A percentile compares a stretch with the other conserved stretches of the same genome.
Evolutionary conservation across 2,888 invertebrate species (phyloP).

Genomic region (Tanypteryx hageni): DNA sequence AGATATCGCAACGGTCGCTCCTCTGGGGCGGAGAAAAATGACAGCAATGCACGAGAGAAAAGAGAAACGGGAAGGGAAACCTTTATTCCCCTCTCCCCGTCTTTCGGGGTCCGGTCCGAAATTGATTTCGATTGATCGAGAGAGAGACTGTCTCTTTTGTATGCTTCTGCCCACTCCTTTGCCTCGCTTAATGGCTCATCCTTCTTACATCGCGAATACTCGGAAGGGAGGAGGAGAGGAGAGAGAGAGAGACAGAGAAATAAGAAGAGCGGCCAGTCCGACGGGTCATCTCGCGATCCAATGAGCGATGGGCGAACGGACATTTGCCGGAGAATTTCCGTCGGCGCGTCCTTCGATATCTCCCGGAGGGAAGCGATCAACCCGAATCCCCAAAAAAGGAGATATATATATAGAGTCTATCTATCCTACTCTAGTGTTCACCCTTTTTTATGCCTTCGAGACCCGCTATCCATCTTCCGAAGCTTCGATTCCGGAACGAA

Average conservation of each 20-base stretch:
- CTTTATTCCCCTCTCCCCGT: neutral
- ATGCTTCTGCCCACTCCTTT: neutral
- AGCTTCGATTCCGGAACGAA: no score
- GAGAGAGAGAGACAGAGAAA: neutral
- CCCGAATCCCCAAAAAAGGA: no score
- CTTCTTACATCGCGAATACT: neutral
- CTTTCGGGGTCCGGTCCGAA: neutral
- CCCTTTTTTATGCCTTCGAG: no score
- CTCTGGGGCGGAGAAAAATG: neutral
- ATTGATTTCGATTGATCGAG: conserved; percentile 44
- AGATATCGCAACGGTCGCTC: neutral
- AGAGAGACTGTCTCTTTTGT: neutral
- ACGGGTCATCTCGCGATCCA: neutral
- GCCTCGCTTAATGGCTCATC: neutral
- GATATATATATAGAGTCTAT: no score
- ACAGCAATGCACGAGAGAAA: conserved; percentile 2
- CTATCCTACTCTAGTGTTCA: no score
- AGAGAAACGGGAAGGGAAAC: no score
- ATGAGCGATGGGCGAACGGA: neutral
- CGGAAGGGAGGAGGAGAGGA: conserved; percentile 14
- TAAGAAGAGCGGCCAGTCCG: neutral
- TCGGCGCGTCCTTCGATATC: neutral
- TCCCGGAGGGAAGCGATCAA: neutral
- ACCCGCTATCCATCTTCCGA: no score
- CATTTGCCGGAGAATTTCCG: neutral